phyloP scores from a whole-genome alignment of 2,797 vertebrate species.

The Enteromius trimaculatus region DNA sequence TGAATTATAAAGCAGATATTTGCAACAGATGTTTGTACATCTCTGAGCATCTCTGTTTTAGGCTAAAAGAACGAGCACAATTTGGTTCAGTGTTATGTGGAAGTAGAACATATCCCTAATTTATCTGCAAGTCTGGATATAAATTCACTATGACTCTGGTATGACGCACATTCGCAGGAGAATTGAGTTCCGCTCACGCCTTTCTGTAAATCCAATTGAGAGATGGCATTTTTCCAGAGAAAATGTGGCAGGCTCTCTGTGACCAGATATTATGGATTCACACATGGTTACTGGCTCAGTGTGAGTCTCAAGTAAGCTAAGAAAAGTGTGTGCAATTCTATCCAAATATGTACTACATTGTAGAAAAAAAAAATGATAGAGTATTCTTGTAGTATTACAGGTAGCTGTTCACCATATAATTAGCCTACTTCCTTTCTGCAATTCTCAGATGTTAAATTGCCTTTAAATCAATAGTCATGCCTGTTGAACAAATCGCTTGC shows the following conservation, averaged over 20 bases:
- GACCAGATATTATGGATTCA: conserved; percentile 8
- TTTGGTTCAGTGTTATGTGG: conserved; percentile 2
- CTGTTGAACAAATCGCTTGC: neutral
- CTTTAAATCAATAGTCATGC: conserved; percentile 4
- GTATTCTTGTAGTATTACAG: neutral
- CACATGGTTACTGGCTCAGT: neutral
- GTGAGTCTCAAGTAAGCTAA: neutral
- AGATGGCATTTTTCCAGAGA: conserved; percentile 19
- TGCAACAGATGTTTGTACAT: neutral
- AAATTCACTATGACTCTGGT: conserved; percentile 18
- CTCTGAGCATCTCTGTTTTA: neutral
- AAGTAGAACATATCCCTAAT: conserved; percentile 19
- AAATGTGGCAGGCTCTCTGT: conserved; percentile 9
- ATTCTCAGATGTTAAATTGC: neutral
- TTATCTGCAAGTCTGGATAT: conserved; percentile 17
- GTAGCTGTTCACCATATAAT: neutral
- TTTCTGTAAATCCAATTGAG: conserved; percentile 41
- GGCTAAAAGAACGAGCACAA: neutral
- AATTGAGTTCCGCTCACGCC: conserved; percentile 21
- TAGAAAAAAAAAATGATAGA: neutral
- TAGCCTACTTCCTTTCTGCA: neutral
- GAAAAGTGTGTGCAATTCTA: neutral
- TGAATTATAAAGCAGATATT: neutral
- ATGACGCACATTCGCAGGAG: conserved; percentile 30
- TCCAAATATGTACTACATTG: neutral